Percentiles rank a stretch among this genome's conserved stretches.
phyloP scores from a whole-genome alignment of 2,888 invertebrate species.

The Drosophila bunnanda region DNA sequence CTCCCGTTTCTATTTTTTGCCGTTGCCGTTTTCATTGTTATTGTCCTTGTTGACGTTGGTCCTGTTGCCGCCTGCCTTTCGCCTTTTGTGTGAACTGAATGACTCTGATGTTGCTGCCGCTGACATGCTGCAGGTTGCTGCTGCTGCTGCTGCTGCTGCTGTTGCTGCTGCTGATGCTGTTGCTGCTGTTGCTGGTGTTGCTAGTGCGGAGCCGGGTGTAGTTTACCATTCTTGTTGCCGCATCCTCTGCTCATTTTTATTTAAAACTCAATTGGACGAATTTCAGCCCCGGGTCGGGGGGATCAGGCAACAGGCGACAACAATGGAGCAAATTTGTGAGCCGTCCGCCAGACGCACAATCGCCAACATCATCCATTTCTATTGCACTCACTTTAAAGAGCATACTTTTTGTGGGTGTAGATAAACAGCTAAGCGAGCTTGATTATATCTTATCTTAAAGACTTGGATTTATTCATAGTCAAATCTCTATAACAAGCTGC shows the following conservation, averaged over 20 bases:
- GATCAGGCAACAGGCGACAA: slow-evolving; percentile 39
- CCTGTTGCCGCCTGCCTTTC: slow-evolving; percentile 54
- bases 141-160: slow-evolving; percentile 31
- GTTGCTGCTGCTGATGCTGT: slow-evolving; percentile 40
- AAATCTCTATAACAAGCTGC: background rate
- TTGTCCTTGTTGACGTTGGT: slow-evolving; percentile 54
- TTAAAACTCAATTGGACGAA: slow-evolving; percentile 51
- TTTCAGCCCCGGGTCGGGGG: slow-evolving; percentile 38
- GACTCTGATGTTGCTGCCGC: slow-evolving; percentile 49
- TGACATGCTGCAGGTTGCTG: slow-evolving; percentile 22
- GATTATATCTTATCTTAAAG: background rate
- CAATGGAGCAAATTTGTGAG: slow-evolving; percentile 56
- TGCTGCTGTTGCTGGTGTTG: slow-evolving; percentile 5
- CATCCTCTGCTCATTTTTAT: slow-evolving; percentile 46
- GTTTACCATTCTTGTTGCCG: slow-evolving; percentile 31
- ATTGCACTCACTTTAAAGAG: slow-evolving; percentile 4
- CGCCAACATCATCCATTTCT: slow-evolving; percentile 22
- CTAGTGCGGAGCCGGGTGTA: slow-evolving; percentile 36
- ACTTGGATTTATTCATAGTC: background rate
- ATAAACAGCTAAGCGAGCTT: slow-evolving; percentile 3
- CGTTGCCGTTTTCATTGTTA: slow-evolving; percentile 55
- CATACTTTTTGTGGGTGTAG: background rate
- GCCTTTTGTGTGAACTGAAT: slow-evolving; percentile 63
- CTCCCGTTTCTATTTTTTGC: slow-evolving; percentile 64
- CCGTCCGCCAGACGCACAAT: slow-evolving; percentile 35